Base-by-base conservation (phyloP, 2,888 invertebrate genomes). In the Panopea generosa region DNA sequence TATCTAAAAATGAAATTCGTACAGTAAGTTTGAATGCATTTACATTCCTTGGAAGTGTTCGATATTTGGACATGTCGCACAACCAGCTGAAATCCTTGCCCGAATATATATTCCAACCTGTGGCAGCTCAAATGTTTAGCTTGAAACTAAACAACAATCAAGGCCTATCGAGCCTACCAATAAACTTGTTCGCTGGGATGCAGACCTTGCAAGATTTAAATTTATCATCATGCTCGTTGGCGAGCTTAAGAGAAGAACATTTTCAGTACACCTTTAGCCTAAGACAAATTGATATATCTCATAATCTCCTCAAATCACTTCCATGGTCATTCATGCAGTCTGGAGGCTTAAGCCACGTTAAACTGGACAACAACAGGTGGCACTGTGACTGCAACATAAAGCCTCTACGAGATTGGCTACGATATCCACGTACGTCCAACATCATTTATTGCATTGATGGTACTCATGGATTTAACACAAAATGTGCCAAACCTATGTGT, bases 311-410 rank as follows among this genome's bases (percentile, higher is more conserved):
- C 18, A 77, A 79, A 63, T 81, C 73, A 55, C 49, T 89, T 24
- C 82, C 88, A 2, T 50, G 73, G 24, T 53, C 61, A 16, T 61
- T 85, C 7, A 40, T 88, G 0, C 67, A 80, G 16, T 76, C 68
- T 29, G 11, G 11, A 4, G 70, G 65, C 9, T 63, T 88, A 55
- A 56, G 62, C 6, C 49, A 67, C 9, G 57, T 89, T 7, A 81
- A 72, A 16, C 45, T 90, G n/a, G 72, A 84, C 20, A 71, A 77
- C 38, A 90, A 90, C 61, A 61, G 71, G 2, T 90, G 89, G 90
- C 62, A 84, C 27, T 90, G 90, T 76, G 86, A 89, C 71, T 90
- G 90, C 50, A 49, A 77, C 2, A 88, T 90, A 9, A 60, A 71
- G 43, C 78, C 86, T 18, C 77, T 90, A n/a, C 74, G 83, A 14